Evolutionary conservation across 2,888 invertebrate genomes (phyloP).

Genomic region (Dysmachus trigonus): DNA sequence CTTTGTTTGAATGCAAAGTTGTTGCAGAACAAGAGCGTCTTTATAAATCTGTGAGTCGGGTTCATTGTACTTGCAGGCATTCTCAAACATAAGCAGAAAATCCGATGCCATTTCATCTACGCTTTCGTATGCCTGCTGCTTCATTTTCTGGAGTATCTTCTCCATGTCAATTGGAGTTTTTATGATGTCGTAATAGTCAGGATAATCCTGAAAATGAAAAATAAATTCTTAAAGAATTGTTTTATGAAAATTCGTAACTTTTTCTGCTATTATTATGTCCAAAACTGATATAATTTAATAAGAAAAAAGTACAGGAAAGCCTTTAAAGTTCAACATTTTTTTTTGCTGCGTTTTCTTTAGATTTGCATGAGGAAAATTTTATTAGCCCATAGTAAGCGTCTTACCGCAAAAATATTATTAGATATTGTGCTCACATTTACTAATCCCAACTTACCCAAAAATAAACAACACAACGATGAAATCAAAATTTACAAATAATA

Average conservation of each 20-base stretch:
- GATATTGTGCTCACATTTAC: not conserved
- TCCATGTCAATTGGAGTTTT: conserved; percentile 97
- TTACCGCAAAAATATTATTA: not conserved
- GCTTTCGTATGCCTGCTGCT: conserved; percentile 77
- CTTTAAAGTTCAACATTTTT: too few species aligned
- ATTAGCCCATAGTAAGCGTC: too few species aligned
- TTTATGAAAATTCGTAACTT: not conserved
- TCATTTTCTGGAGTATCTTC: conserved; percentile 86
- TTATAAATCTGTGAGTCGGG: conserved; percentile 98
- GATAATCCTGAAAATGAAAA: conserved; percentile 74
- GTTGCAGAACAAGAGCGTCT: conserved; percentile 92
- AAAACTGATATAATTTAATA: not conserved
- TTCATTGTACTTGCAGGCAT: conserved; percentile 97
- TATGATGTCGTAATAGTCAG: conserved; percentile 97
- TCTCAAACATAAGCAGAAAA: conserved; percentile 92
- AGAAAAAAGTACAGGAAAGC: not conserved
- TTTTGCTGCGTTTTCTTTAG: too few species aligned
- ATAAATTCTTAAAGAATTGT: not conserved
- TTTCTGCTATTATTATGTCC: not conserved
- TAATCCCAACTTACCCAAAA: not conserved
- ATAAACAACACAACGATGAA: not conserved
- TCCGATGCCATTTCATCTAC: conserved; percentile 90
- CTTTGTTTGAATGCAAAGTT: conserved; percentile 91
- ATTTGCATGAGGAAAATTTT: not conserved
- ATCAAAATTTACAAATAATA: conserved; percentile 30